phyloP scores from a whole-genome alignment of 2,888 invertebrate species.

The Leuctra nigra region DNA sequence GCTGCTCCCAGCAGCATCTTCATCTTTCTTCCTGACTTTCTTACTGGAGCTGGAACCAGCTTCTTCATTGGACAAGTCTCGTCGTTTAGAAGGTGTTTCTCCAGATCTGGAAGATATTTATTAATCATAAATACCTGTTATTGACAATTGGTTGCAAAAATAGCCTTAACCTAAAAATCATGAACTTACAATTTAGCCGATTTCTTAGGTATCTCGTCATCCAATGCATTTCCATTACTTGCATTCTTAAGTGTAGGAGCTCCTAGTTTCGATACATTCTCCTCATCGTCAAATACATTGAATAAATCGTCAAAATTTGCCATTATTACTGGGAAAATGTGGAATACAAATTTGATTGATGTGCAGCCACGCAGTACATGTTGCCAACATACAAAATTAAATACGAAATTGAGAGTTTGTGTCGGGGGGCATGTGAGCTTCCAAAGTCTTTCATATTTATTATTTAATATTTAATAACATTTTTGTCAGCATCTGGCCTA shows the following conservation, averaged over 20 bases:
- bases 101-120: background rate
- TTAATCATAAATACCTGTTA: too few relatives aligned
- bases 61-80: background rate
- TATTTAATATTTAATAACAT: too few relatives aligned
- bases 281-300: slow-evolving; percentile 39
- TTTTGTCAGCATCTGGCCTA: too few relatives aligned
- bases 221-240: background rate
- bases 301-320: slow-evolving; percentile 37
- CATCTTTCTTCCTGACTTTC: background rate
- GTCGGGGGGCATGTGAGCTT: too few relatives aligned
- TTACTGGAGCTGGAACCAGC: background rate
- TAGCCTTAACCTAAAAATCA: slow-evolving; percentile 10
- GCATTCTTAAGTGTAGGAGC: background rate
- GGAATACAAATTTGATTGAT: background rate
- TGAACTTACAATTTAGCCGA: too few relatives aligned
- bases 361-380: too few relatives aligned
- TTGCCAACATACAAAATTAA: too few relatives aligned
- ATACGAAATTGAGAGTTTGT: too few relatives aligned
- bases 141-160: too few relatives aligned
- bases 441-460: too few relatives aligned
- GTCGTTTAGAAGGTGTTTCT: background rate
- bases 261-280: background rate
- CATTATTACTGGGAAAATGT: background rate
- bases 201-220: too few relatives aligned
- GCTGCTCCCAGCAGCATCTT: background rate